Conservation (phyloP, 30 jellyfish, hydroid and myxozoan genomes). For the Mastigias papua region DNA sequence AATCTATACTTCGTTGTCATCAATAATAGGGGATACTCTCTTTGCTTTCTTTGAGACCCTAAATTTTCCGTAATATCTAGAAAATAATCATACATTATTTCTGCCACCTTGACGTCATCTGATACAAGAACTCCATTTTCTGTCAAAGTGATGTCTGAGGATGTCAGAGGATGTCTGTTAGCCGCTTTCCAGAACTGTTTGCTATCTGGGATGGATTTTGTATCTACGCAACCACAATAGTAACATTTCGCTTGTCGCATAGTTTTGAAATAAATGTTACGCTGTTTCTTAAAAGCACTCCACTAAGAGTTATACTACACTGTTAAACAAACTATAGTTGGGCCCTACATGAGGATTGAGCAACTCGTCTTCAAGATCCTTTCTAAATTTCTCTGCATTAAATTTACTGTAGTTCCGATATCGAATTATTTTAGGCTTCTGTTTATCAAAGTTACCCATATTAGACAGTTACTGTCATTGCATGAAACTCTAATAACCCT, state of each 20-base stretch:
- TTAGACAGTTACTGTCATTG: not conserved
- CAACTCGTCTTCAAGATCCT: not conserved
- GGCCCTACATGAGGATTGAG: not conserved
- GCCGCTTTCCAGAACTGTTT: constrained; percentile 30
- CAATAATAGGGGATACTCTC: not conserved
- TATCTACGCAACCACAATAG: not conserved
- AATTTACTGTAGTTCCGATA: not conserved
- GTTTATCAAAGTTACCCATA: not conserved
- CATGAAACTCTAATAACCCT: not conserved
- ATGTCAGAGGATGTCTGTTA: constrained; percentile 22
- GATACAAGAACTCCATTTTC: not conserved
- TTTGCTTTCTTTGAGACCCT: constrained; percentile 8
- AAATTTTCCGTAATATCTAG: constrained; percentile 6
- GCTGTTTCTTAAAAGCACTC: constrained; percentile 5
- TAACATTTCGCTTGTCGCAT: constrained; percentile 14
- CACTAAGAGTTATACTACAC: not conserved
- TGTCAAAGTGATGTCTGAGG: constrained; percentile 30
- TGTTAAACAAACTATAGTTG: not conserved
- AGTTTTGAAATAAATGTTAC: not conserved
- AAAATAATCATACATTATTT: constrained; percentile 17
- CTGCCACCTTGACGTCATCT: constrained; percentile 8
- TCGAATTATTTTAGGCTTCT: not conserved
- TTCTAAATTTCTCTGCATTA: not conserved
- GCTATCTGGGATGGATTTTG: constrained; percentile 12
- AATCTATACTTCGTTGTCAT: constrained; percentile 1